Evolutionary conservation across 2,797 vertebrate species (phyloP).

Genomic region (Poecilia wingei): DNA sequence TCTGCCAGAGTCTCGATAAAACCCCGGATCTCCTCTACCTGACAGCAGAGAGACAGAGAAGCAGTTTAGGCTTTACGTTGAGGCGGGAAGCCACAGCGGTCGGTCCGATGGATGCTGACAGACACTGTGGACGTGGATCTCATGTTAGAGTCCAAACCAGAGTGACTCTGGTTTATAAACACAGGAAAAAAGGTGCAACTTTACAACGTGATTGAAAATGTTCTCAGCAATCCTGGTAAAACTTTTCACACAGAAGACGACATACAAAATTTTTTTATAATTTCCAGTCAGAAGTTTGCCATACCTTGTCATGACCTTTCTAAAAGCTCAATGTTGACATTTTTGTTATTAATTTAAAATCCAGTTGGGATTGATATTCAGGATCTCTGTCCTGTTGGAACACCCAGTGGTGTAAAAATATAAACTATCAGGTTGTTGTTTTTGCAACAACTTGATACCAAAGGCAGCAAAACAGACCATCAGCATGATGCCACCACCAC

Average conservation of each 20-base stretch:
- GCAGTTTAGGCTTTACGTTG: conserved; percentile 31
- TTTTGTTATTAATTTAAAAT: not conserved
- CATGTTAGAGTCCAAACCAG: conserved; percentile 38
- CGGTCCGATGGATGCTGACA: conserved; percentile 39
- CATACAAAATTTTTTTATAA: not conserved
- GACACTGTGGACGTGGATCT: conserved; percentile 42
- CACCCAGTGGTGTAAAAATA: not conserved
- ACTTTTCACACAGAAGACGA: not conserved
- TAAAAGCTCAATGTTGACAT: not conserved
- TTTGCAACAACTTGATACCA: not conserved
- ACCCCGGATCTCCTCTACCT: conserved; percentile 96
- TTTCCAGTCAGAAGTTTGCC: not conserved
- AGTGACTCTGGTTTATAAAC: conserved; percentile 16
- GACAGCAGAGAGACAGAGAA: conserved; percentile 21
- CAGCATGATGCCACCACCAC: not conserved
- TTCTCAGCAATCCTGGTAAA: not conserved
- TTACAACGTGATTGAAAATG: conserved; percentile 8
- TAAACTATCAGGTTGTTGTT: not conserved
- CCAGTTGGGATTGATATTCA: not conserved
- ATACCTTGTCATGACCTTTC: not conserved
- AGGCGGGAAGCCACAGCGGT: conserved; percentile 35
- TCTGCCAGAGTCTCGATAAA: conserved; percentile 93
- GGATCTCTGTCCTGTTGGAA: not conserved
- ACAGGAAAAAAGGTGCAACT: not conserved
- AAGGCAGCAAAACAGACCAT: not conserved